Evolutionary conservation across 2,888 invertebrate species (phyloP), one percentile per base, ranked within the genome.

Genomic region (Raillietiella orientalis): DNA sequence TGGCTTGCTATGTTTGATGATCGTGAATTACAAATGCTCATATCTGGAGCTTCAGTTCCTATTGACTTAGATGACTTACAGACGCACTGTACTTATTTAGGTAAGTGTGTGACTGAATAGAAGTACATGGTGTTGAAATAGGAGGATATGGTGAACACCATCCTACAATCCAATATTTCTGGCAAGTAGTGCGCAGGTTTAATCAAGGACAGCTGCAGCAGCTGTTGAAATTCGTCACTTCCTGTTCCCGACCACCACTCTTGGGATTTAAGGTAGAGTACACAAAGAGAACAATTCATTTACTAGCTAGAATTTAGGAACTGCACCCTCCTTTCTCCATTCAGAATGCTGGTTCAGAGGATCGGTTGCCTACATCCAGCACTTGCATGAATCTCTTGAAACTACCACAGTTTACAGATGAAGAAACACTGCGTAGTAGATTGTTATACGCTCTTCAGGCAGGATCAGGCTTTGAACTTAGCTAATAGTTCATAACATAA

Each of bases 331-430:
- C 79, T 2, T 87, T 96, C 49, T 82, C 82, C 42, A 82, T 96
- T 40, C 87, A 90, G 41, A 70, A 72, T 31, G 77, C 75, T 28
- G 87, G 82, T 8, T 61, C 61, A 24, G 66, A 72, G 35, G 32
- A 36, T 3, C 62, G 87, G 9, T 59, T 96, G 40, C 93, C 93
- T 0, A 82, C 90, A 8, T 77, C 93, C 5, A 82, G 82, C 46
- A 96, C 96, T 4, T 96, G 93, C 44, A 77, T 96, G 66, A 93
- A 96, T 55, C 57, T 96, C 32, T 55, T 96, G 31, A 93, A 93
- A 51, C 56, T 96, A 36, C 93, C 93, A 0, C 70, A 82, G 40
- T 79, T 82, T 43, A 56, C 58, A 32, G 66, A 66, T 25, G 66
- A 71, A 37, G 58, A 62, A 28, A 54, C 61, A 28, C 52, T 93